These are phyloP conservation scores for Corythaixoides concolor DNA, from an alignment of 2,113 vertebrate genomes.

Conservation along the genomic window DNA sequence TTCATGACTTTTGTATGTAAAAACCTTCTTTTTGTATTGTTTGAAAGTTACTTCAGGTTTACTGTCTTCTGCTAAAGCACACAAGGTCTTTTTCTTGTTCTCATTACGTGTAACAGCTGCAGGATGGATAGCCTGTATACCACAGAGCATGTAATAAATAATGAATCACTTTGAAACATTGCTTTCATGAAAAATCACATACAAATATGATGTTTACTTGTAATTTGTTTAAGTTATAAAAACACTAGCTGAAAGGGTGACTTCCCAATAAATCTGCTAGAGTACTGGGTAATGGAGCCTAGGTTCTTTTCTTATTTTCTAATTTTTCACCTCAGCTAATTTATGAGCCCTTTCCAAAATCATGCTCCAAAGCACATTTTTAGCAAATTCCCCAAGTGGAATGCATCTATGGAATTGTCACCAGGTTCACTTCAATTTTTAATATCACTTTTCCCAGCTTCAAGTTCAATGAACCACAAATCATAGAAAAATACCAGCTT, in stretches of 20 bases:
- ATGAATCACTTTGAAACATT: slow-evolving; percentile 42
- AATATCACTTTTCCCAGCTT: neutral
- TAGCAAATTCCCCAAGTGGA: slow-evolving; percentile 2
- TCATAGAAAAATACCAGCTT: slow-evolving; percentile 6
- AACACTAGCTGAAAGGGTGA: slow-evolving; percentile 33
- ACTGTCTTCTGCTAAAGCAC: neutral
- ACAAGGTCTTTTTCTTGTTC: slow-evolving; percentile 33
- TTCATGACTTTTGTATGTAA: neutral
- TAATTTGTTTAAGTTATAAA: slow-evolving; percentile 66
- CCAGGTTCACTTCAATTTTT: neutral
- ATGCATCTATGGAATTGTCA: neutral
- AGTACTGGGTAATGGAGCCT: slow-evolving; percentile 36
- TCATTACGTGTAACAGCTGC: slow-evolving; percentile 22
- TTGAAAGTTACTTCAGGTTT: neutral
- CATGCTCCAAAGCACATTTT: neutral
- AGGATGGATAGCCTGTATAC: slow-evolving; percentile 32
- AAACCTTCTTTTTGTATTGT: neutral
- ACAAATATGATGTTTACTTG: slow-evolving; percentile 58
- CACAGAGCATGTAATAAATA: slow-evolving; percentile 34
- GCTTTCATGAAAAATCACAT: slow-evolving; percentile 29
- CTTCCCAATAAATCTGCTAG: slow-evolving; percentile 60
- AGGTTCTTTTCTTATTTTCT: neutral
- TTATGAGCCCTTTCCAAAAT: slow-evolving; percentile 25
- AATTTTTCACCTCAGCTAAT: slow-evolving; percentile 42
- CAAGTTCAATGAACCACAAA: neutral